Evolutionary conservation across 2,113 vertebrate genomes (phyloP).

Genomic region (Pipra filicauda): DNA sequence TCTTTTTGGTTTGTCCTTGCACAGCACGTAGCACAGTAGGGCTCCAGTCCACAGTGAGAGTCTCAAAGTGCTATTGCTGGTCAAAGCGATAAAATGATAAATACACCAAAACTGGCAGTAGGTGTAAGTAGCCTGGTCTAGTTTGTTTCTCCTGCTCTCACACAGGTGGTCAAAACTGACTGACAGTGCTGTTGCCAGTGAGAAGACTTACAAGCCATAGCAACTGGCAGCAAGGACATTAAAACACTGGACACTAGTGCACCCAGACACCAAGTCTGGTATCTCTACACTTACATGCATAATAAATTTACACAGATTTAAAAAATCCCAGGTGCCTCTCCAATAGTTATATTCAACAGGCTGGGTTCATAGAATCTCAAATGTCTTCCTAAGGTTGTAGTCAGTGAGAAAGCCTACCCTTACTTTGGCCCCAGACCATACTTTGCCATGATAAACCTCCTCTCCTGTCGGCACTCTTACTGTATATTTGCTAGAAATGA

Average conservation of each 20-base stretch:
- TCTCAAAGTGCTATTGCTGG: background rate
- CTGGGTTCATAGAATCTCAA: background rate
- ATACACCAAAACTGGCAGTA: background rate
- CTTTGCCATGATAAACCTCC: background rate
- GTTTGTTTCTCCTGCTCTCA: background rate
- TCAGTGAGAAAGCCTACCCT: background rate
- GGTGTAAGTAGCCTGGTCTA: background rate
- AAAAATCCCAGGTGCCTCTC: background rate
- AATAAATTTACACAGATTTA: background rate
- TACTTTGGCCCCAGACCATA: background rate
- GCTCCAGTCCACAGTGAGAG: background rate
- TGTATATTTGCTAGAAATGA: background rate
- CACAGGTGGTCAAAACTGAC: background rate
- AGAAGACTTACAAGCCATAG: background rate
- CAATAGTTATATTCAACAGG: rapidly evolving
- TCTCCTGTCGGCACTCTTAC: background rate
- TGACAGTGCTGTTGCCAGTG: background rate
- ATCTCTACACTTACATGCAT: background rate
- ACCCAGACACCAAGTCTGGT: background rate
- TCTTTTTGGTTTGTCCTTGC: background rate
- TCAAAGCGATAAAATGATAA: background rate
- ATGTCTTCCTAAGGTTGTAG: background rate
- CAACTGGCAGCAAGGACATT: background rate
- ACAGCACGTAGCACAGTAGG: background rate
- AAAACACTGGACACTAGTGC: background rate